A percentile compares a stretch with the other conserved stretches of the same genome.
Evolutionary conservation across 2,888 invertebrate species (phyloP).

Genomic region (Adela reaumurella): DNA sequence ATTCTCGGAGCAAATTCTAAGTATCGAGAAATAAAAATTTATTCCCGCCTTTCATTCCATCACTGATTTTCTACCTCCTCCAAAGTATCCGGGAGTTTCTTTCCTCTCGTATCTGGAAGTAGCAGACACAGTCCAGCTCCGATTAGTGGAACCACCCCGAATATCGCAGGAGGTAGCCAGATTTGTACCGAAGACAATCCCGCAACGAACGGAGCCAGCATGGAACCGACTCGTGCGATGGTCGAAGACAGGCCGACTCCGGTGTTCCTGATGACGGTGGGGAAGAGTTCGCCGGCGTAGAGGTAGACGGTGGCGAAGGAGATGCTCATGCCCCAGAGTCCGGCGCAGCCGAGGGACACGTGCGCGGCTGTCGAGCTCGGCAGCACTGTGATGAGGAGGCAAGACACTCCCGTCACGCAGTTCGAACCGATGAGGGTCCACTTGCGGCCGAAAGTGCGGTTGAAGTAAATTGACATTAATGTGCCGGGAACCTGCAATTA

Average conservation of each 20-base stretch:
- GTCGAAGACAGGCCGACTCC: slow-evolving; percentile 85
- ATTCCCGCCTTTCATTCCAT: no score
- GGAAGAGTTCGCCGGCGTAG: slow-evolving; percentile 85
- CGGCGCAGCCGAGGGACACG: slow-evolving; percentile 66
- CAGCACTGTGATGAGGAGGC: slow-evolving; percentile 60
- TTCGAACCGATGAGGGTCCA: slow-evolving; percentile 63
- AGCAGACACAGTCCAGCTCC: slow-evolving; percentile 65
- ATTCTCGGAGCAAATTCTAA: no score
- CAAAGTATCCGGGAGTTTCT: slow-evolving; percentile 73
- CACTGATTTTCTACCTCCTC: slow-evolving; percentile 66
- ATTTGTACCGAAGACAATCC: slow-evolving; percentile 52
- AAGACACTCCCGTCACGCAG: slow-evolving; percentile 60
- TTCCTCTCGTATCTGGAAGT: slow-evolving; percentile 76
- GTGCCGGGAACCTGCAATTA: slow-evolving; percentile 60
- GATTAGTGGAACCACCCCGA: slow-evolving; percentile 66
- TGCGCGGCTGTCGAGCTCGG: slow-evolving; percentile 43
- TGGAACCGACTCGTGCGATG: slow-evolving; percentile 81
- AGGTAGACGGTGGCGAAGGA: slow-evolving; percentile 84
- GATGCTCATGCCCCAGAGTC: slow-evolving; percentile 77
- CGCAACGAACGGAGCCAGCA: slow-evolving; percentile 79
- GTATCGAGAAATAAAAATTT: no score
- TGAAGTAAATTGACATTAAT: slow-evolving; percentile 60
- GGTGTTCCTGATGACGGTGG: slow-evolving; percentile 83
- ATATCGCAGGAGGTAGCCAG: slow-evolving; percentile 69
- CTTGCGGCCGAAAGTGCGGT: slow-evolving; percentile 65